Conservation (phyloP, 2,113 vertebrate genomes). For the Archocentrus centrarchus region DNA sequence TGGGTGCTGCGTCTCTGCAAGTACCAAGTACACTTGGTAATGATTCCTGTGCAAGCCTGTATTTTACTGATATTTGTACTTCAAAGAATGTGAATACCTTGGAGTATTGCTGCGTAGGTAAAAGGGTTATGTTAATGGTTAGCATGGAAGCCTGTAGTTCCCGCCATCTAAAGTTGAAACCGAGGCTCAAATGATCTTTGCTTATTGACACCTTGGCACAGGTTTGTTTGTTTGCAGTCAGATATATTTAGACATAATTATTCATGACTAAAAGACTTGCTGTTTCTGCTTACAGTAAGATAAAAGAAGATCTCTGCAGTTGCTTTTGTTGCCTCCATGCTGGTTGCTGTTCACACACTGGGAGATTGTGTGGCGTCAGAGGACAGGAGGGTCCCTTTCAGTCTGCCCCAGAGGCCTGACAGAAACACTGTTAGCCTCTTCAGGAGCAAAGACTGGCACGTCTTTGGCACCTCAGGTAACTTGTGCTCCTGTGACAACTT, state of each 20-base stretch:
- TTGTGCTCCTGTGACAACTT: constrained; percentile 28
- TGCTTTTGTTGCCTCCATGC: constrained; percentile 40
- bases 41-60: not conserved
- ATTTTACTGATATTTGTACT: not conserved
- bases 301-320: constrained; percentile 38
- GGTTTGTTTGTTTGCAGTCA: constrained; percentile 50
- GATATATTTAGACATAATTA: constrained; percentile 33
- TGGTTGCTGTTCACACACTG: constrained; percentile 23
- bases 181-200: not conserved
- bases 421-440: constrained; percentile 1
- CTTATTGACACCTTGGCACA: constrained; percentile 2
- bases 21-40: not conserved
- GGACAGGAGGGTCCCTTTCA: constrained; percentile 5
- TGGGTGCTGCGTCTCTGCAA: not conserved
- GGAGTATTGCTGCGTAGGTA: not conserved
- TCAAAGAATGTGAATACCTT: too few relatives aligned
- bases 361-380: constrained; percentile 6
- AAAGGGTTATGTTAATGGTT: not conserved
- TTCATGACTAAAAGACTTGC: not conserved
- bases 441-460: constrained; percentile 23
- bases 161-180: not conserved
- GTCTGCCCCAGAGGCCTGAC: constrained; percentile 11
- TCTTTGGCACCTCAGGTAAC: constrained; percentile 12
- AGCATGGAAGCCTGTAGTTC: not conserved
- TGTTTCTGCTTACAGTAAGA: not conserved